Evolutionary conservation across 2,888 invertebrate species (phyloP), one percentile per base, ranked within the genome.

Genomic region (Ochropleura leucogaster): DNA sequence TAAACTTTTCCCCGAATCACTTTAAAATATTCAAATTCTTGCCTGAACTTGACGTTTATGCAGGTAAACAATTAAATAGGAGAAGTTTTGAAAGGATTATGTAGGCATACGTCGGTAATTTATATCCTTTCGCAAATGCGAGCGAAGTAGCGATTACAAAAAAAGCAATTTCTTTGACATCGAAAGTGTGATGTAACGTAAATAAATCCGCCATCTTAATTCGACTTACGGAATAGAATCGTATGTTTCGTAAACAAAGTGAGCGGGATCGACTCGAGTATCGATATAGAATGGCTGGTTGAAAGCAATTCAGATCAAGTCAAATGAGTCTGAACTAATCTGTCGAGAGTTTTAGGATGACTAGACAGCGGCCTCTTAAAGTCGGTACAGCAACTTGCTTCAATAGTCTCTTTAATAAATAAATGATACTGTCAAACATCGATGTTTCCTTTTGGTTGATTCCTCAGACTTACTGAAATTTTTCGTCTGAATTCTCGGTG

Each of bases 141-240:
- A 18, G 30, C 10, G 8, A 59, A 67, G 42, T 55, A 42, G 8
- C 46, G 42, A 14, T 78, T 60, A 55, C 49, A 60, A 70, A 82
- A 51, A 79, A 82, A 55, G 7, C 62, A 63, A 80, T 77, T 84
- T 62, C 44, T n/a, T 57, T 72, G 66, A 66, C 67, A 77, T 53
- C 18, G 42, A 68, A 30, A 76, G 47, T 57, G 70, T 77, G 20
- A 74, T 66, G 51, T 66, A 70, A 68, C 68, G 42, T 75, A 74
- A 84, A 79, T 74, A 86, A 77, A 86, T 60, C 59, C 57, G 42
- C 44, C 59, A 63, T 75, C 71, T 75, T 75, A 73, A 79, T 78
- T 83, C 73, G 65, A 79, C 62, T 68, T 68, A 59, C 70, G 74
- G 75, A 83, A 82, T 72, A 75, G 66, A 84, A 68, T 81, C 66